phyloP scores from a whole-genome alignment of 1,140 invertebrate genomes.

The Watersipora subatra region DNA sequence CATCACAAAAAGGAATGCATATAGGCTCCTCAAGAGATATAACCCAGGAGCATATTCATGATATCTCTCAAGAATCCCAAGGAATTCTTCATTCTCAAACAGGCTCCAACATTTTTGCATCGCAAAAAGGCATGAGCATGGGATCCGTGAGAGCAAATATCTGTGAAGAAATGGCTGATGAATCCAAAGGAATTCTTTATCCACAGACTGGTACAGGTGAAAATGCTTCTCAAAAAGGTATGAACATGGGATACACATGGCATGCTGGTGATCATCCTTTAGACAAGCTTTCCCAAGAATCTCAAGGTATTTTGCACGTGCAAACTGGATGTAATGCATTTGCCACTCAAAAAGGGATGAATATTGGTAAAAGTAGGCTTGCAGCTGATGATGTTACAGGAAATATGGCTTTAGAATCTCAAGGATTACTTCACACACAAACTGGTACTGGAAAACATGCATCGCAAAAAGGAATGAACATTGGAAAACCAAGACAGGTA shows the following conservation, averaged over 20 bases:
- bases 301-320: neutral
- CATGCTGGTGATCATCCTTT: conserved; percentile 6
- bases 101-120: conserved; percentile 63
- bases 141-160: conserved; percentile 46
- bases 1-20: neutral
- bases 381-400: neutral
- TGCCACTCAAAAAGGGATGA: conserved; percentile 79
- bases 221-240: conserved; percentile 35
- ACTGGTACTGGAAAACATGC: neutral
- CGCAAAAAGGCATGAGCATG: conserved; percentile 58
- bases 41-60: conserved; percentile 1
- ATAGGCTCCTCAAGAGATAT: conserved; percentile 68
- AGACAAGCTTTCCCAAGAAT: neutral
- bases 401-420: neutral
- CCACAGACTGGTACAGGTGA: conserved; percentile 78
- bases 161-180: conserved; percentile 17
- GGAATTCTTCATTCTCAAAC: conserved; percentile 61
- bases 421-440: neutral
- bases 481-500: conserved; percentile 6
- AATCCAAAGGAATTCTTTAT: conserved; percentile 63
- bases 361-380: conserved; percentile 60
- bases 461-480: neutral
- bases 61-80: neutral
- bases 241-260: conserved; percentile 51
- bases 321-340: conserved; percentile 55